phyloP scores from a whole-genome alignment of 2,113 vertebrate genomes.

The Chroicocephalus ridibundus region DNA sequence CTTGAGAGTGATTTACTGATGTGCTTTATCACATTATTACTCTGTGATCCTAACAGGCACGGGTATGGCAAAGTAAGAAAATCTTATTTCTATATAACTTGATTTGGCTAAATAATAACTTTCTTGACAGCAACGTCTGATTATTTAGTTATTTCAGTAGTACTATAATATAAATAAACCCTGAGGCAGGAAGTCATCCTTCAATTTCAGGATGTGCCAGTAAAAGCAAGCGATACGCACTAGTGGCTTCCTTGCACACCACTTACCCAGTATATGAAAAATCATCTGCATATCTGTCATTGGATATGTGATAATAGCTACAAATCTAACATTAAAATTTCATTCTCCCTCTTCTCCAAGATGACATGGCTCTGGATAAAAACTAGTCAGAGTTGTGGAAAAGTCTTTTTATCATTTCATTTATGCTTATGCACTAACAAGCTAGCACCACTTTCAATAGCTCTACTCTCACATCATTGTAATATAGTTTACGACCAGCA shows the following conservation, averaged over 20 bases:
- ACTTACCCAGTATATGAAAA: not conserved
- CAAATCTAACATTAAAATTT: slow-evolving; percentile 21
- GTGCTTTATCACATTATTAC: not conserved
- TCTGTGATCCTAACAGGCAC: not conserved
- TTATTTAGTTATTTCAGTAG: not conserved
- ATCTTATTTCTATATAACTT: not conserved
- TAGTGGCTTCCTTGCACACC: not conserved
- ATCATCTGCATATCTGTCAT: not conserved
- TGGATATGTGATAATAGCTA: not conserved
- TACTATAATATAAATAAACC: not conserved
- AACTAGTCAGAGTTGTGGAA: not conserved
- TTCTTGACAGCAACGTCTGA: not conserved
- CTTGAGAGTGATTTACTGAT: not conserved
- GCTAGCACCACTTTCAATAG: not conserved
- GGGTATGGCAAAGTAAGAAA: not conserved
- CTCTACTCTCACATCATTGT: not conserved
- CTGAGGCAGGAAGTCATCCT: not conserved
- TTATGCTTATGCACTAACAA: not conserved
- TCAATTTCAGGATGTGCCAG: not conserved
- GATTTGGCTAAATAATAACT: not conserved
- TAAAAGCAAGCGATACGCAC: not conserved
- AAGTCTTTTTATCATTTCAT: not conserved
- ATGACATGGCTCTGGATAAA: not conserved
- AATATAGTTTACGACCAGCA: not conserved
- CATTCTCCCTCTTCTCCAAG: not conserved